phyloP scores from a whole-genome alignment of 2,888 invertebrate species.

The Drosophila atripex region DNA sequence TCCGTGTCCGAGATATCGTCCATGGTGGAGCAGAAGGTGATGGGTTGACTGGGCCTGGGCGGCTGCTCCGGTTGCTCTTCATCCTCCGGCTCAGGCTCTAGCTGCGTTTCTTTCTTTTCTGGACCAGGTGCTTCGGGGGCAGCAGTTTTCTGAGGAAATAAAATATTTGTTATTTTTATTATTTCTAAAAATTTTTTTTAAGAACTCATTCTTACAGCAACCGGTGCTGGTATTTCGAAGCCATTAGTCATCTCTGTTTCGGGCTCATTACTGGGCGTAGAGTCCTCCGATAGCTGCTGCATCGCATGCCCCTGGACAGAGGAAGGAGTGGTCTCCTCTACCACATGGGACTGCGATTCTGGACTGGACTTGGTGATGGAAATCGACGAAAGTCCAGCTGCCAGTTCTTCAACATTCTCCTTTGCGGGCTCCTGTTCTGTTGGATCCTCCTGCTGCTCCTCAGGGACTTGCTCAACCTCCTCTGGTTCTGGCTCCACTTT shows the following conservation, averaged over 20 bases:
- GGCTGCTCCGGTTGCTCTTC: conserved; percentile 17
- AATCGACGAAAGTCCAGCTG: conserved; percentile 82
- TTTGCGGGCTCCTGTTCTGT: conserved; percentile 4
- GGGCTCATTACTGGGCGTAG: conserved; percentile 56
- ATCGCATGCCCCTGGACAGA: conserved; percentile 74
- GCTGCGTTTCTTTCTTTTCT: conserved; percentile 5
- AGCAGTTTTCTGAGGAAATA: background rate
- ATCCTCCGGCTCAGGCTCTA: background rate
- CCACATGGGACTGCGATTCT: conserved; percentile 72
- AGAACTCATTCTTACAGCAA: conserved; percentile 29
- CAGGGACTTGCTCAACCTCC: background rate
- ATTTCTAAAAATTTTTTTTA: too few relatives aligned
- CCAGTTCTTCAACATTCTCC: conserved; percentile 75
- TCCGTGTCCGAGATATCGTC: conserved; percentile 84
- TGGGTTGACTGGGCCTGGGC: conserved; percentile 62
- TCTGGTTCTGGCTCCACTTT: conserved; percentile 1
- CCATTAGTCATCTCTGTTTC: conserved; percentile 42
- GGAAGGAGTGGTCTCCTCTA: conserved; percentile 72
- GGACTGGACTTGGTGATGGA: conserved; percentile 71
- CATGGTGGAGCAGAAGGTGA: conserved; percentile 84
- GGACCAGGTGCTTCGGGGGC: background rate
- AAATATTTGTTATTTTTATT: background rate
- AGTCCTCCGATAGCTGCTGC: conserved; percentile 71
- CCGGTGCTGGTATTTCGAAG: conserved; percentile 5
- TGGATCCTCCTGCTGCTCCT: conserved; percentile 5